Evolutionary conservation across 2,797 vertebrate genomes (phyloP), one percentile per base, ranked within the genome.

Genomic region (Centroberyx gerrardi): DNA sequence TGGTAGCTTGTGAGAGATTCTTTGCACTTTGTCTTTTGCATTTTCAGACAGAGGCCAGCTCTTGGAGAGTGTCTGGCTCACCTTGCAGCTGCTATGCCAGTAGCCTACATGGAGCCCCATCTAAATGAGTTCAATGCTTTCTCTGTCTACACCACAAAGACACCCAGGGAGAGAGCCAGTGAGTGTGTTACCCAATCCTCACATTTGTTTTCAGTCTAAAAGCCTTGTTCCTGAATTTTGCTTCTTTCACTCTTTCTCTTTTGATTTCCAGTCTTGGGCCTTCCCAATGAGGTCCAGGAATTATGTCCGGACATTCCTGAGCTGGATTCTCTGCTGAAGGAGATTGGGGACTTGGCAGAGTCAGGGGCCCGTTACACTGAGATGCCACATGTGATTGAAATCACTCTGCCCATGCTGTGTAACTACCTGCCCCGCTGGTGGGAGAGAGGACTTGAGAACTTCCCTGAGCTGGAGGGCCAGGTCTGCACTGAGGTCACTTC

Each of bases 371-470:
- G 98, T 15, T 98, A 99, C 83, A 99, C 97, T 0, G 98, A 99
- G 92, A 99, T 99, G 98, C 98, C 98, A 0, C 97, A 99, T 2
- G 97, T 99, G 63, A 98, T 99, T 5, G 97, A 99, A 92, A 96
- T 99, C 62, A 97, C 98, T 0, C 88, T 99, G 31, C 98, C 98
- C 58, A 99, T 99, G 98, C 92, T 99, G 58, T 99, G 98, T 79
- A 98, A 97, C 83, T 99, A 98, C 85, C 87, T 99, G 74, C 97
- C 97, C 1, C 97, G 97, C 46, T 99, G 98, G 98, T 98, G 97
- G 98, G 98, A 99, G 76, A 91, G 95, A 0, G 98, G 98, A 6
- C 61, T 82, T 0, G 97, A 99, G 81, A 95, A 93, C 51, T 83
- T 89, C 13, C 92, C 95, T 0, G 96, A 96, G 0, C 89, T 96